phyloP scores from a whole-genome alignment of 2,797 vertebrate genomes.

The Siniperca undulata region DNA sequence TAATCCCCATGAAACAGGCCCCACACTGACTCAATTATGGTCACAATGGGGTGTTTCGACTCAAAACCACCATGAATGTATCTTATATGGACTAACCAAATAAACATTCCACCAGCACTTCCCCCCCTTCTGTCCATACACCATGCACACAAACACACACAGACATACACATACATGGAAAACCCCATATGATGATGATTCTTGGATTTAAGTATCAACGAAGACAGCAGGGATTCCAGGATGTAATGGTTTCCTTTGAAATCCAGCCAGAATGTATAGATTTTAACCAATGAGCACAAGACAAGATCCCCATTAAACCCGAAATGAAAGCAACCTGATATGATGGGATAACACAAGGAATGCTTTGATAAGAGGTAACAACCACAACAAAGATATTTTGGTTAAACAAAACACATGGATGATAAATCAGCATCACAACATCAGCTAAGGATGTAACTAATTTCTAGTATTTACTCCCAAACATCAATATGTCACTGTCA shows the following conservation, averaged over 20 bases:
- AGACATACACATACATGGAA: conserved; percentile 1
- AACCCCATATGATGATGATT: conserved; percentile 9
- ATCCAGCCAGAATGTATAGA: background rate
- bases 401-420: conserved; percentile 13
- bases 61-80: conserved; percentile 44
- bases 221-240: background rate
- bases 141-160: conserved; percentile 14
- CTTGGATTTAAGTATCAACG: background rate
- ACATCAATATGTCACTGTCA: conserved; percentile 41
- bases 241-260: background rate
- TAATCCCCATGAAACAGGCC: conserved; percentile 30
- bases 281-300: background rate
- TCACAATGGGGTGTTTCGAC: conserved; percentile 34
- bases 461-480: conserved; percentile 2
- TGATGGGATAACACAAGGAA: background rate
- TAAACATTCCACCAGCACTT: conserved; percentile 34
- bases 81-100: conserved; percentile 41
- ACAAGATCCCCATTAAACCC: background rate
- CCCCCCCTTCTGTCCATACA: background rate
- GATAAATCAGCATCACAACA: background rate
- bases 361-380: conserved; percentile 10
- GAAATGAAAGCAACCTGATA: conserved; percentile 8
- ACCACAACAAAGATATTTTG: background rate
- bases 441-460: background rate
- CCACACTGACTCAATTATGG: conserved; percentile 53